A percentile compares a stretch with the other conserved stretches of the same genome.
These are phyloP conservation scores for Corydoras sp. DNA, from an alignment of 2,113 vertebrate genomes.

Conservation along the genomic window DNA sequence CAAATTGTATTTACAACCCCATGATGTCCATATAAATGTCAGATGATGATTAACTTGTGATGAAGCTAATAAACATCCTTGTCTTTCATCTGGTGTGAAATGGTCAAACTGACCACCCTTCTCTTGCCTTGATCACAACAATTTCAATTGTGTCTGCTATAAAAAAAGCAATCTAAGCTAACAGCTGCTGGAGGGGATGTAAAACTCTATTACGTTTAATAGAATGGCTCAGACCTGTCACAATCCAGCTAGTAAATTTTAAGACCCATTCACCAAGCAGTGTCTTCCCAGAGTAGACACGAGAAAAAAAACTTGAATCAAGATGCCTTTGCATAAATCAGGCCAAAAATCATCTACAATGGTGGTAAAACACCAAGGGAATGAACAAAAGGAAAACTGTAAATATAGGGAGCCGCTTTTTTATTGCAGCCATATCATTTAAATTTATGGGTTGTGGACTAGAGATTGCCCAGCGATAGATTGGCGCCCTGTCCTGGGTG, in stretches of 20 bases:
- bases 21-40: too few species aligned
- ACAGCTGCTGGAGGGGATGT: background rate
- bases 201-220: background rate
- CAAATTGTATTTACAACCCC: too few species aligned
- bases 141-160: background rate
- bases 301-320: background rate
- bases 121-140: background rate
- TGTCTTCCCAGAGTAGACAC: background rate
- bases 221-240: background rate
- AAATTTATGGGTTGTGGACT: too few species aligned
- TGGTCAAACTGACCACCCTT: background rate
- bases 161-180: background rate
- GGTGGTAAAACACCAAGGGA: background rate
- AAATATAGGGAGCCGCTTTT: background rate
- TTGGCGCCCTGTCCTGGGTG: too few species aligned
- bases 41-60: too few species aligned
- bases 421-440: background rate
- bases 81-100: background rate
- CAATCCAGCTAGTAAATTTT: slow-evolving; percentile 2
- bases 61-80: background rate
- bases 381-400: background rate
- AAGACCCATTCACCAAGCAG: background rate
- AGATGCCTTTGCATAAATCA: background rate
- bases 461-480: too few species aligned
- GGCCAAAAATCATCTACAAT: background rate